phyloP scores from a whole-genome alignment of 1,140 invertebrate species.

The Eurosta solidaginis region DNA sequence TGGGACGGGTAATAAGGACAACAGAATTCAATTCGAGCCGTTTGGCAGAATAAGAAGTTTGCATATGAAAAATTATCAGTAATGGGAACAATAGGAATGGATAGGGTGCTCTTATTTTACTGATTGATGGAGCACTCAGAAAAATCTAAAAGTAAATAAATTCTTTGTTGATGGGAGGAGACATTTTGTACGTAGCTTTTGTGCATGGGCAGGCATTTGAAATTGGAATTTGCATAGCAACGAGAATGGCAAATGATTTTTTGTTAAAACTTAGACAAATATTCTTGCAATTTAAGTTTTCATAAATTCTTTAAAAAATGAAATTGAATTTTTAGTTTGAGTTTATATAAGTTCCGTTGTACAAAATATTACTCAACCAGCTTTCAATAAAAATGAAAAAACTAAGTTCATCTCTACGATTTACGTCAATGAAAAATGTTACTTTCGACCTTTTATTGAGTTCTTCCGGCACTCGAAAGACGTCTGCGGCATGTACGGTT shows the following conservation, averaged over 20 bases:
- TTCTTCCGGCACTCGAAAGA: neutral
- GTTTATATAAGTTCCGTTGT: neutral
- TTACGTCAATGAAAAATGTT: neutral
- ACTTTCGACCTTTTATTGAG: no score
- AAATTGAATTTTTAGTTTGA: neutral
- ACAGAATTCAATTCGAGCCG: no score
- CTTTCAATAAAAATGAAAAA: no score
- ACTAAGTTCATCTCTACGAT: no score
- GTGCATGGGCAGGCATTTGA: neutral
- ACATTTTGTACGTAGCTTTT: neutral
- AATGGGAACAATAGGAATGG: neutral
- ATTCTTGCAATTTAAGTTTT: neutral
- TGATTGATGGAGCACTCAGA: no score
- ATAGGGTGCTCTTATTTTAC: neutral
- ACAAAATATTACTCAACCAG: no score
- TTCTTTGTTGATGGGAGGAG: no score
- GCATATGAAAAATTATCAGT: neutral
- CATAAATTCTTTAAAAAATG: no score
- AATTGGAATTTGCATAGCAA: neutral
- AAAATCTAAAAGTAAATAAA: no score
- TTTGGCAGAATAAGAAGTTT: neutral
- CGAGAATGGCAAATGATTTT: neutral
- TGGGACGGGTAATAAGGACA: no score
- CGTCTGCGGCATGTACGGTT: neutral
- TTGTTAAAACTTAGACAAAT: slow-evolving; percentile 4